phyloP scores from a whole-genome alignment of 2,113 vertebrate species.

The Notothenia coriiceps region DNA sequence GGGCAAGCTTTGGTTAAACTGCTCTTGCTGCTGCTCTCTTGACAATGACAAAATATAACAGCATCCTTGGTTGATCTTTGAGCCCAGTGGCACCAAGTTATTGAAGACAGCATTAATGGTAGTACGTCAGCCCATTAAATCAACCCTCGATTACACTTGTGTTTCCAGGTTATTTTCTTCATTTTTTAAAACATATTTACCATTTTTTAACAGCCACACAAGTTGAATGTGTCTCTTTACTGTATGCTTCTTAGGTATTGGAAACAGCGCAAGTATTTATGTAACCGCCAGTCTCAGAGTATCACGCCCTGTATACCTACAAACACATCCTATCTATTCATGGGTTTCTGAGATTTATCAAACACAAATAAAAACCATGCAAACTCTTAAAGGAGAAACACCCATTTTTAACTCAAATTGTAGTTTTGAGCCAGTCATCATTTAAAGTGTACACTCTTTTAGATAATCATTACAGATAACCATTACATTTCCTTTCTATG shows the following conservation, averaged over 20 bases:
- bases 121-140: neutral
- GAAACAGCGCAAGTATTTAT: neutral
- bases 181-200: neutral
- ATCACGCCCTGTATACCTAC: neutral
- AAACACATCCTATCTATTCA: neutral
- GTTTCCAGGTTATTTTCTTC: too few relatives aligned
- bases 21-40: conserved; percentile 19
- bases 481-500: neutral
- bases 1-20: conserved; percentile 34
- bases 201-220: neutral
- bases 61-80: conserved; percentile 14
- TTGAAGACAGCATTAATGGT: neutral
- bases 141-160: neutral
- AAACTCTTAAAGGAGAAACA: neutral
- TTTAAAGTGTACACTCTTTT: neutral
- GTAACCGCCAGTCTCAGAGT: neutral
- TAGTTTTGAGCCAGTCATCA: neutral
- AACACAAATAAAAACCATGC: neutral
- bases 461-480: neutral
- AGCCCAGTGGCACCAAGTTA: conserved; percentile 14
- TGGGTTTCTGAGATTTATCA: neutral
- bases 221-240: neutral
- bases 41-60: conserved; percentile 8
- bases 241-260: neutral
- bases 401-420: neutral